Evolutionary conservation across 2,797 vertebrate genomes (phyloP).

Genomic region (Ispidina lecontei): DNA sequence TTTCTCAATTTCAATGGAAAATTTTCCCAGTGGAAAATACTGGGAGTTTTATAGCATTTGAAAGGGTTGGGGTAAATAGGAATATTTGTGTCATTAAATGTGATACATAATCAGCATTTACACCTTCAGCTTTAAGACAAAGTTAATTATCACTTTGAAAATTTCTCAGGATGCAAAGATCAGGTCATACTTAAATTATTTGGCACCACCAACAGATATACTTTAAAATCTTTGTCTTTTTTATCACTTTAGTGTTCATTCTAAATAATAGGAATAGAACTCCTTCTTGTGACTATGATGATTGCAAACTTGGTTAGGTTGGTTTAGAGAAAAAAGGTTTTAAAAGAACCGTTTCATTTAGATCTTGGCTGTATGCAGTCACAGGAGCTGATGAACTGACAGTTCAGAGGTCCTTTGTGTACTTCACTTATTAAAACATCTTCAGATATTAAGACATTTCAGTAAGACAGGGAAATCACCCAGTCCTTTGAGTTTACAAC

Average conservation of each 20-base stretch:
- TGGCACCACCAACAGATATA: neutral
- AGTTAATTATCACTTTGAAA: neutral
- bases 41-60: neutral
- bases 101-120: neutral
- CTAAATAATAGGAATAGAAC: neutral
- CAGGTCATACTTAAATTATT: neutral
- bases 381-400: neutral
- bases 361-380: accelerated
- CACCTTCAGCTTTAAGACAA: neutral
- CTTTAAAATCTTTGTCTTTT: neutral
- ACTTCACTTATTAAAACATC: neutral
- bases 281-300: neutral
- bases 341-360: neutral
- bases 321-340: neutral
- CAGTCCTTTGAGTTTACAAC: neutral
- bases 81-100: neutral
- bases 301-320: neutral
- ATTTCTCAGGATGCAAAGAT: neutral
- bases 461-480: neutral
- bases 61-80: neutral
- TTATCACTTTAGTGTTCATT: neutral
- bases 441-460: neutral
- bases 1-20: neutral
- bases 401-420: neutral
- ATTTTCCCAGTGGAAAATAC: neutral